Conservation (phyloP, 2,888 invertebrate genomes). For the Muscina levida region DNA sequence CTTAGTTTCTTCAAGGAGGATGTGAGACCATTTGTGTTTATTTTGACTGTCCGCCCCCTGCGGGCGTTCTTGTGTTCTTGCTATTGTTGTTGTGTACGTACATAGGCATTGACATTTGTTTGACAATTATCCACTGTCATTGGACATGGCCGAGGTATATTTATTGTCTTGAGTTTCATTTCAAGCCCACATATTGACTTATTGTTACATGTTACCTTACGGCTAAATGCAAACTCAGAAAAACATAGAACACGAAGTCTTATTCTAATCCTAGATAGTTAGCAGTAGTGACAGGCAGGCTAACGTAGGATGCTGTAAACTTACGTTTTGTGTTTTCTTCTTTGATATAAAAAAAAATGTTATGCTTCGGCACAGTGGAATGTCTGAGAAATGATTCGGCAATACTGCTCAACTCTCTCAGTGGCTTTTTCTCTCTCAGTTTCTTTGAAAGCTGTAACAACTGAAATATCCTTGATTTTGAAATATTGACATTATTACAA, state of each 20-base stretch:
- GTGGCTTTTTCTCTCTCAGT: too few relatives aligned
- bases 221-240: constrained; percentile 35
- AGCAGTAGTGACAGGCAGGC: background rate
- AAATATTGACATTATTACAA: too few relatives aligned
- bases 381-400: too few relatives aligned
- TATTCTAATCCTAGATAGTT: too few relatives aligned
- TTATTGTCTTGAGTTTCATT: constrained; percentile 45
- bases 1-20: background rate
- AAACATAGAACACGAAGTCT: too few relatives aligned
- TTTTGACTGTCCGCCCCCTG: background rate
- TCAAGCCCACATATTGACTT: constrained; percentile 56
- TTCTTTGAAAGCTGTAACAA: too few relatives aligned
- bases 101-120: constrained; percentile 69
- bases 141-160: background rate
- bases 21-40: background rate
- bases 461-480: too few relatives aligned
- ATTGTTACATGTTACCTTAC: constrained; percentile 58
- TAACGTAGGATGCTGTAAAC: background rate
- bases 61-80: too few relatives aligned
- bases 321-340: background rate
- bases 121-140: constrained; percentile 75
- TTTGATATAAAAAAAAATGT: too few relatives aligned
- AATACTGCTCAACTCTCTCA: too few relatives aligned
- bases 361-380: too few relatives aligned
- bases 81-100: too few relatives aligned